These are phyloP conservation scores for Misgurnus anguillicaudatus DNA, from an alignment of 2,113 vertebrate species.

Conservation along the genomic window DNA sequence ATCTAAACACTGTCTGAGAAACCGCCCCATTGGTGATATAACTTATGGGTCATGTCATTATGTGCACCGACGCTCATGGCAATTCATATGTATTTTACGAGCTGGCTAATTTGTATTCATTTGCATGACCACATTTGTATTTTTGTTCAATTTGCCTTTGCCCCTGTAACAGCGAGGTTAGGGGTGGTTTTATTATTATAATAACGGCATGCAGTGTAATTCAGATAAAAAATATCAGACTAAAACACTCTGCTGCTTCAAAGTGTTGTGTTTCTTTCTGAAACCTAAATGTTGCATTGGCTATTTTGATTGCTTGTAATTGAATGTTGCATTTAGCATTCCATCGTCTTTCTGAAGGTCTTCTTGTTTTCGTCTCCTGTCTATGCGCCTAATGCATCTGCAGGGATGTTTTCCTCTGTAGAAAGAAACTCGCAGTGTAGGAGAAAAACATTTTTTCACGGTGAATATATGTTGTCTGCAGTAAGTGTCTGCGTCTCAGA, in stretches of 20 bases:
- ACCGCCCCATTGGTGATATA: too few species aligned
- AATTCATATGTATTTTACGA: too few species aligned
- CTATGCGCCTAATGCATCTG: not conserved
- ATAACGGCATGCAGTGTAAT: not conserved
- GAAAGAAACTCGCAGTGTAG: not conserved
- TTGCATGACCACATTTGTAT: too few species aligned
- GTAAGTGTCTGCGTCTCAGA: slow-evolving; percentile 5
- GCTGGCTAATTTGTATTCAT: too few species aligned
- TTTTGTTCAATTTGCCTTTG: too few species aligned
- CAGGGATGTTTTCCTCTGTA: not conserved
- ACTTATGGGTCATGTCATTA: too few species aligned
- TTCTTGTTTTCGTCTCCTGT: not conserved
- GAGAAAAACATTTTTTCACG: not conserved
- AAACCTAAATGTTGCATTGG: not conserved
- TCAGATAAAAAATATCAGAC: not conserved
- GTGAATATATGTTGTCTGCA: not conserved
- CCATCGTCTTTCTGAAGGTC: not conserved
- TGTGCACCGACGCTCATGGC: too few species aligned
- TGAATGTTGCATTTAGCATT: slow-evolving; percentile 1
- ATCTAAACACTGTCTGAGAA: too few species aligned
- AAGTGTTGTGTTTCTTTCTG: not conserved
- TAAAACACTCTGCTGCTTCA: not conserved
- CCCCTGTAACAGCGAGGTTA: too few species aligned
- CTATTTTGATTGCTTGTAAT: not conserved
- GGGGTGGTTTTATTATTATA: not conserved